A percentile compares a stretch with the other conserved stretches of the same genome.
phyloP scores from a whole-genome alignment of 2,113 vertebrate genomes.

The Ifrita kowaldi region DNA sequence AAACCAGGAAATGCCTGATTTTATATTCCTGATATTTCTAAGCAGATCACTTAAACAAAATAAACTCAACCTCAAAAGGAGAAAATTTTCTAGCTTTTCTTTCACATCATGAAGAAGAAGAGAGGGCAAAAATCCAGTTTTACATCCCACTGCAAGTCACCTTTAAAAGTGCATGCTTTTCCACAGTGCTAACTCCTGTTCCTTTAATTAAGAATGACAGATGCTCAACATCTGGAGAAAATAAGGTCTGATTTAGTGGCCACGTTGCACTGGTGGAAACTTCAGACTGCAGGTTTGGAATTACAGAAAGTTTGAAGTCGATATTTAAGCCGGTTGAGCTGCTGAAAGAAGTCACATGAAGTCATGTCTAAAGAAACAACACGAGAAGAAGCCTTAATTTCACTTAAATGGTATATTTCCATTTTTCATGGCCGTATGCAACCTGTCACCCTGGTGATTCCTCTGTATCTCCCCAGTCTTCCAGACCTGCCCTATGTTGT shows the following conservation, averaged over 20 bases:
- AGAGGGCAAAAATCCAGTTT: constrained; percentile 22
- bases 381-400: not conserved
- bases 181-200: not conserved
- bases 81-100: not conserved
- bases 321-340: not conserved
- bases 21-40: constrained; percentile 26
- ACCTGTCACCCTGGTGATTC: not conserved
- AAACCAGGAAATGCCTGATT: constrained; percentile 11
- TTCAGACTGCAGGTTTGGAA: not conserved
- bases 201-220: constrained; percentile 42
- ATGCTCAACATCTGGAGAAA: constrained; percentile 44
- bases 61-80: not conserved
- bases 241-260: not conserved
- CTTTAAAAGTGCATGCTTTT: not conserved
- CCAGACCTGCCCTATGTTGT: not conserved
- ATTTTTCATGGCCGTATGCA: not conserved
- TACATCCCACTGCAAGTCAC: not conserved
- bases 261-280: not conserved
- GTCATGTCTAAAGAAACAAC: not conserved
- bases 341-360: not conserved
- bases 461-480: not conserved
- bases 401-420: not conserved
- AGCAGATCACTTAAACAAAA: not conserved
- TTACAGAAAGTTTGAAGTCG: not conserved
- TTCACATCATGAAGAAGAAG: not conserved